Conservation (phyloP, 2,113 vertebrate species). For the Pedetes capensis region DNA sequence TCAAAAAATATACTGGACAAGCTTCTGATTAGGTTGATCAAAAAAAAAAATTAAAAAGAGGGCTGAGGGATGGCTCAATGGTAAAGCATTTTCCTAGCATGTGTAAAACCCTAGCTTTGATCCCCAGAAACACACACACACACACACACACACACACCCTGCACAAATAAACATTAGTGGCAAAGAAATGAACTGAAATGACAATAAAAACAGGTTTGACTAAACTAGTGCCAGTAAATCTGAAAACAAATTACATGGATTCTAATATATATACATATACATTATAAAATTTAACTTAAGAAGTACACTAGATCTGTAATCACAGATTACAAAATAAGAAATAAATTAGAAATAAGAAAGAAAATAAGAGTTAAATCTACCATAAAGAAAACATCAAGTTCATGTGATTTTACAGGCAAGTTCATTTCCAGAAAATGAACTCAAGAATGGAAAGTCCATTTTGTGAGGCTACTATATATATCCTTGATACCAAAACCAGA, state of each 20-base stretch:
- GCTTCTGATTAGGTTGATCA: neutral
- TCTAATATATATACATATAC: neutral
- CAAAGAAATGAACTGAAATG: neutral
- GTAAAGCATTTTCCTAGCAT: too few species aligned
- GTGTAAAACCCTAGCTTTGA: too few species aligned
- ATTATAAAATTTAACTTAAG: slow-evolving; percentile 15
- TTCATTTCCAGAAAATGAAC: slow-evolving; percentile 59
- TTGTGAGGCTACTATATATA: slow-evolving; percentile 33
- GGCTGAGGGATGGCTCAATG: too few species aligned
- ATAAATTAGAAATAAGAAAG: too few species aligned
- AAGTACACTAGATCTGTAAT: neutral
- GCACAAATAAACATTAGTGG: neutral
- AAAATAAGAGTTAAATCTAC: slow-evolving; percentile 5
- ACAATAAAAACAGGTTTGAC: neutral
- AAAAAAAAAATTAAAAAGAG: neutral
- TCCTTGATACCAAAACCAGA: slow-evolving; percentile 45
- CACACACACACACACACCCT: too few species aligned
- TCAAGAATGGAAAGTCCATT: slow-evolving; percentile 51
- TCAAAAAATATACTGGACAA: neutral
- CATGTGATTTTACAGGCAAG: slow-evolving; percentile 34
- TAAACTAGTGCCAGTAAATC: neutral
- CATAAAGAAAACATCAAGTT: slow-evolving; percentile 36
- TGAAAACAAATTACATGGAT: neutral
- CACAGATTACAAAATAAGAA: too few species aligned
- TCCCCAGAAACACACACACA: too few species aligned